A percentile compares a stretch with the other conserved stretches of the same genome.
Evolutionary conservation across 2,113 vertebrate species (phyloP).

Genomic region (Corvus hawaiiensis): DNA sequence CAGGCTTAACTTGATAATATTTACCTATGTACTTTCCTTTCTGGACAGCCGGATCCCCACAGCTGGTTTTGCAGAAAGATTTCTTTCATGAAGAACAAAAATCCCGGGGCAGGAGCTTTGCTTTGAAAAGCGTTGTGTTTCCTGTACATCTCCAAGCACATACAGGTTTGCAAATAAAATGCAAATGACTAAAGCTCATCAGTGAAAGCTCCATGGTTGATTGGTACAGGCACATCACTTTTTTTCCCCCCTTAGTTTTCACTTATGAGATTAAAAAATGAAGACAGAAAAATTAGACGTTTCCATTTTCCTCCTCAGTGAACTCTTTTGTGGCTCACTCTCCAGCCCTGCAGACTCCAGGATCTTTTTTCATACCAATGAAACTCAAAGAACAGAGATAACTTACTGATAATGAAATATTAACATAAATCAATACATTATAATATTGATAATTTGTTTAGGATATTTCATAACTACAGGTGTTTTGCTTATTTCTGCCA

Average conservation of each 20-base stretch:
- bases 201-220: accelerated
- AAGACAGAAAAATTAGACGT: not conserved
- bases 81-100: not conserved
- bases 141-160: not conserved
- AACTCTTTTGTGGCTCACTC: not conserved
- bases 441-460: not conserved
- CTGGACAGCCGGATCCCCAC: not conserved
- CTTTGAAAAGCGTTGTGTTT: not conserved
- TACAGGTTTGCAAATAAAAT: not conserved
- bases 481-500: not conserved
- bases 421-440: not conserved
- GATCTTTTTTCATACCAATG: not conserved
- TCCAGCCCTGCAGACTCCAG: not conserved
- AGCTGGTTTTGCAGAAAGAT: not conserved
- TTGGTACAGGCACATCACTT: not conserved
- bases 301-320: not conserved
- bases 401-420: not conserved
- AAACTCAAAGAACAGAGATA: not conserved
- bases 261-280: not conserved
- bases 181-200: not conserved
- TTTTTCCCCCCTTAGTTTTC: not conserved
- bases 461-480: not conserved
- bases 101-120: not conserved
- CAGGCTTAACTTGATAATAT: not conserved
- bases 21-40: not conserved